Percentiles rank a stretch among this genome's conserved stretches.
Evolutionary conservation across 2,113 vertebrate genomes (phyloP).

Genomic region (Tragelaphus scriptus): DNA sequence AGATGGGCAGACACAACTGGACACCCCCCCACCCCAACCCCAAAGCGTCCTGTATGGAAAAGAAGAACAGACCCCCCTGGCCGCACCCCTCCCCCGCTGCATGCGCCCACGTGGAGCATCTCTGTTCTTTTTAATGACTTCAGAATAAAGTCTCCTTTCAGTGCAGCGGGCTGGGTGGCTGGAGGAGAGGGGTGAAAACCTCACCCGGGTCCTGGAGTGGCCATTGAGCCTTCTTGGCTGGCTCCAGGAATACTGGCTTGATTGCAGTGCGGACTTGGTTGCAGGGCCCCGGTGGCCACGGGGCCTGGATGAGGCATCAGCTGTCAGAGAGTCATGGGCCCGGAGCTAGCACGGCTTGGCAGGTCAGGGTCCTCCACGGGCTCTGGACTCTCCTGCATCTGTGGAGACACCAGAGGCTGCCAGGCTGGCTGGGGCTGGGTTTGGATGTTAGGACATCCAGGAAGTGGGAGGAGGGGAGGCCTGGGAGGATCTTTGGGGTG

Average conservation of each 20-base stretch:
- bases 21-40: not conserved
- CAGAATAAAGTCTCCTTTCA: conserved; percentile 82
- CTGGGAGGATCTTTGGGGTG: not conserved
- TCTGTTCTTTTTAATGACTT: conserved; percentile 74
- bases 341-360: conserved; percentile 51
- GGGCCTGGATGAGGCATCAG: rapidly evolving
- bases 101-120: conserved; percentile 38
- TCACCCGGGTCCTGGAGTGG: not conserved
- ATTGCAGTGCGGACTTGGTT: not conserved
- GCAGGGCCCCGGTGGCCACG: rapidly evolving
- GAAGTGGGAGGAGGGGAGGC: not conserved
- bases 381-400: not conserved
- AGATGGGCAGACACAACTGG: not conserved
- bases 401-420: not conserved
- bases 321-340: conserved; percentile 59
- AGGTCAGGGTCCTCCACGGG: conserved; percentile 37
- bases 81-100: not conserved
- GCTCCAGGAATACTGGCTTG: not conserved
- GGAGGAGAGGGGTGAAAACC: not conserved
- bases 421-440: not conserved
- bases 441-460: not conserved
- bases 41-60: not conserved
- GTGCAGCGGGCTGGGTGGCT: conserved; percentile 61
- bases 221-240: not conserved
- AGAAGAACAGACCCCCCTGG: not conserved